Base-by-base conservation (phyloP, 2,888 invertebrate species). In the Cryptophagus acutangulus region DNA sequence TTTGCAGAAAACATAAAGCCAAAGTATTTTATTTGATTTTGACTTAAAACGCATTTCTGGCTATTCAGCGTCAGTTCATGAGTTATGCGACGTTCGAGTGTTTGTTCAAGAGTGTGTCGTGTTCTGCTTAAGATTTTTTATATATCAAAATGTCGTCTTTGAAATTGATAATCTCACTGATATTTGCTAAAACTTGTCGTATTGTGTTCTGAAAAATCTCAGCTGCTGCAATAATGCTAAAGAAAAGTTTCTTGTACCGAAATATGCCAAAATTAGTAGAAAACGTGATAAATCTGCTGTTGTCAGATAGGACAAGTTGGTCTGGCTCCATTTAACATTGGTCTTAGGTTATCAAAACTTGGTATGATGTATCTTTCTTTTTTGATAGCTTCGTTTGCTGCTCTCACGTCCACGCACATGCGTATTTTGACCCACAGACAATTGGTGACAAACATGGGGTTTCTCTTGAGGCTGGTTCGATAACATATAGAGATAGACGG, bases 131-230 rank as follows among this genome's bases (percentile, higher is more conserved):
- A 47, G 20, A 1, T 17, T 43, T 39, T 1, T 56, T 65, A 55
- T 42, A 57, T 8, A 69, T 44, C 2, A 66, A 36, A 35, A 71
- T 65, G 49, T 68, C 66, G 48, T 67, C 69, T 12, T 60, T 61
- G 33, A 59, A 59, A 36, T 62, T 65, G 15, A 63, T 42, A 3
- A 52, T 56, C 0, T 65, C 65, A 17, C 9, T 5, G 12, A 63
- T 61, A 2, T 46, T 52, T 28, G 44, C 25, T 2, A 71, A 36
- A 6, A 67, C 55, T 43, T 52, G 50, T 34, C 60, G 57, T 5
- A 71, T 45, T 2, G 54, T 56, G 45, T 67, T 62, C 49, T 70
- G 66, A 47, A 67, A 71, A 2, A 66, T 52, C 51, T 70, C 71
- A 1, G 66, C 63, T 2, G 71, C 71, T 37, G 65, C 66, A 1